These are phyloP conservation scores for Hydrolagus colliei DNA, from an alignment of 2,797 vertebrate genomes.

Conservation along the genomic window DNA sequence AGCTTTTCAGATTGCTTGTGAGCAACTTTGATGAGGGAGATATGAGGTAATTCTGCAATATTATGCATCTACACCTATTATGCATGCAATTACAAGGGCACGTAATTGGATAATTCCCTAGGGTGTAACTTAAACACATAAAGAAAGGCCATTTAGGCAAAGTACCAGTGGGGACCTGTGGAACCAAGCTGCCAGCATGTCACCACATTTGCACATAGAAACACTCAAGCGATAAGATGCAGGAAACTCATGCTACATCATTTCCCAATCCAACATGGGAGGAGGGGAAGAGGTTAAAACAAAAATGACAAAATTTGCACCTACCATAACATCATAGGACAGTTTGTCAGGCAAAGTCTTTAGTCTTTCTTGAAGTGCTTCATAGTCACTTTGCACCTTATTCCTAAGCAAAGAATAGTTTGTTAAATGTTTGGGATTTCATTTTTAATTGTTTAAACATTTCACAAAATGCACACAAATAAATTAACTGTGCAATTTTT, in stretches of 20 bases:
- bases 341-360: slow-evolving; percentile 78
- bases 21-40: too few species aligned
- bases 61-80: too few species aligned
- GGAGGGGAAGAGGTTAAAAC: neutral
- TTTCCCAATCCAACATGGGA: neutral
- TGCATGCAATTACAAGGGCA: too few species aligned
- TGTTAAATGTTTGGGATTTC: neutral
- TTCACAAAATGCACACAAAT: neutral
- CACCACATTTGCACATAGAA: too few species aligned
- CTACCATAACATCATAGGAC: slow-evolving; percentile 86
- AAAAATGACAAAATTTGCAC: slow-evolving; percentile 36
- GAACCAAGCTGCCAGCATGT: too few species aligned
- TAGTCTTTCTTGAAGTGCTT: slow-evolving; percentile 75
- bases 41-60: too few species aligned
- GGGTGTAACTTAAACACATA: too few species aligned
- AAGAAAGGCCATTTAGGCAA: too few species aligned
- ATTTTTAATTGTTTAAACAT: neutral
- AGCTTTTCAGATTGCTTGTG: too few species aligned
- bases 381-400: slow-evolving; percentile 82
- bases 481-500: neutral
- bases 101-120: too few species aligned
- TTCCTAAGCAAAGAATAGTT: slow-evolving; percentile 54
- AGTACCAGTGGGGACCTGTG: too few species aligned
- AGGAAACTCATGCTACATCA: neutral
- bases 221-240: too few species aligned